Evolutionary conservation across 2,888 invertebrate genomes (phyloP), one percentile per base, ranked within the genome.

Genomic region (Volucella inanis): DNA sequence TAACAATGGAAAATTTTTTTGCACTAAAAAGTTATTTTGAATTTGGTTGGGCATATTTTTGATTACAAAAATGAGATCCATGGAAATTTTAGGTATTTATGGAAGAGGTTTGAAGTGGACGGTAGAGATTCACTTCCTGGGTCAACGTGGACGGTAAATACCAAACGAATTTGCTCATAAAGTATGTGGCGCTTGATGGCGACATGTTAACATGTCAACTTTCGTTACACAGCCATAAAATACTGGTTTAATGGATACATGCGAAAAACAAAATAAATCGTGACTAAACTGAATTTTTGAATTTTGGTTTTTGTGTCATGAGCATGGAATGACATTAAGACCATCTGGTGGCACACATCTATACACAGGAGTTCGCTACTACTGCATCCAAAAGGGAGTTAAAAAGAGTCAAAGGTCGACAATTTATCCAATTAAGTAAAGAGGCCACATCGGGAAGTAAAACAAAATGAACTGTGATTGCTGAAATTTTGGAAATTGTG

Each of bases 41-140:
- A 31, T 6, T 31, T 31, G 6, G 31, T 65, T 12, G 41, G 39
- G 10, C 52, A 50, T 43, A 14, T 38, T 67, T 39, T 39, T 10
- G 14, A 50, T 59, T 39, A 38, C 50, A 11, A 2, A 31, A 22
- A 52, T 43, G 50, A 43, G 68, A 52, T 22, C 64, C 64, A 57
- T 57, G 22, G 41, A 41, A 57, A 75, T 80, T 80, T 68, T 75
- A 45, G 57, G 80, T 68, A 79, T 74, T 67, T 64, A n/a, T n/a
- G n/a, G n/a, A n/a, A 49, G 49, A 45, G 75, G 12, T 50, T 64
- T 31, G 6, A 31, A 31, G 31, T 31, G 31, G 6, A 31, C 31
- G 6, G 31, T 6, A 31, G 6, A 11, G 14, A 62, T 41, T 68
- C 61, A 68, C 61, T 80, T 74, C 67, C 80, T 74, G 67, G 61